Base-by-base conservation (phyloP, 2,888 invertebrate species). In the Amiota mariae region DNA sequence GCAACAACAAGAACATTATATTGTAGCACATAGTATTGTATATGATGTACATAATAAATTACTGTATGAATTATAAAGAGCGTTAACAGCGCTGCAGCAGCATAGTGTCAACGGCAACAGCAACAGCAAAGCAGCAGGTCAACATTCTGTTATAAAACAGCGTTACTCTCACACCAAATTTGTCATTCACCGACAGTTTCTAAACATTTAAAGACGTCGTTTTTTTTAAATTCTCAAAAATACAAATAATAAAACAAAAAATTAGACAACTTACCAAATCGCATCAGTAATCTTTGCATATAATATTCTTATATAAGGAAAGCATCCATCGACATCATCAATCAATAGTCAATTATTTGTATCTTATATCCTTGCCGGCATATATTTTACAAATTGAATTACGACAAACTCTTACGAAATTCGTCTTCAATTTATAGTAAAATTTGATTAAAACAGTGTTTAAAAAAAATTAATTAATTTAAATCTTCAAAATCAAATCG, bases 151-250 rank as follows among this genome's bases (percentile, higher is more conserved):
- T 85, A 85, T 85, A 85, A 85, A 85, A 84, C 80, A 80, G 81
- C 78, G 77, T 75, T 75, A 79, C 81, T 78, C 77, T 76, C 78
- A 74, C 77, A 77, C 75, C 74, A 72, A 79, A 78, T 78, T 82
- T 82, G 83, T 82, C 82, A 87, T 86, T 87, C 84, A 79, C 76
- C 80, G 77, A 80, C 80, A 81, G 82, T 82, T 80, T 81, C 82
- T 78, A 85, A 82, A 24, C 67, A 51, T 36, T 24, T 24, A 68
- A 82, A 81, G 81, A 83, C 82, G 78, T 81, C 74, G 74, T 78
- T 75, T 72, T 75, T 76, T 63, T 20, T 24, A 56, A 18, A 46
- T 20, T 59, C 57, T 47, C 71, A 36, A 70, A 18, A 57, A 24
- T 56, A 75, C 67, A 67, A 72, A 54, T 15, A 72, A 12, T 24